Base-by-base conservation (phyloP, 2,797 vertebrate species). In the Danionella dracula region DNA sequence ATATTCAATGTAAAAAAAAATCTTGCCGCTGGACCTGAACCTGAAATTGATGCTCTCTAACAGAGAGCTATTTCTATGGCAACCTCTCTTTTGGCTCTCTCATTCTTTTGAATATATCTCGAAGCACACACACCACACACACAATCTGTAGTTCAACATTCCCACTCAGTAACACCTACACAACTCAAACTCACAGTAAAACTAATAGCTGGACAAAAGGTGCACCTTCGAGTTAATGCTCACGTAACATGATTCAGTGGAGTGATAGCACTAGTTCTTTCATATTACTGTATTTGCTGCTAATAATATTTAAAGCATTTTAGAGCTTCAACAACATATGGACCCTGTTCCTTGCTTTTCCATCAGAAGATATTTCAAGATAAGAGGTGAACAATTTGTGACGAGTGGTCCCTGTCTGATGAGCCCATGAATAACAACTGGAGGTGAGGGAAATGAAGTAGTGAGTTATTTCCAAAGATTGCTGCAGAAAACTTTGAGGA, bases 41-140 rank as follows among this genome's bases (percentile, higher is more conserved):
- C 20, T 63, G 29, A 37, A 17, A 35, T n/a, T 32, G 53, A 71
- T 75, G 54, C 77, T 76, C 77, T 76, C 58, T 61, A 63, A 70
- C 21, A 71, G 21, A 75, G 75, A 67, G 64, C 61, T 67, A 84
- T 86, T 84, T 82, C 85, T 85, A 86, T 85, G 85, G 85, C 79
- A 88, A 88, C 87, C 75, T 79, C 78, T 83, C 81, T 65, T 75
- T 65, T 66, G 67, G 60, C 79, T 79, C 71, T 77, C 16, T n/a
- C n/a, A n/a, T 31, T 35, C 38, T 58, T 60, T 49, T 40, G 48
- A 34, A 53, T 49, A 29, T 63, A n/a, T 35, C 12, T 44, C 32
- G 11, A 20, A 40, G 7, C 12, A 2, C 53, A 23, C 71, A 53
- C n/a, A n/a, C n/a, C n/a, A n/a, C 66, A 46, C 53, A 41, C 51